Base-by-base conservation (phyloP, 2,888 invertebrate genomes). In the Dyspetes luteomarginatus region DNA sequence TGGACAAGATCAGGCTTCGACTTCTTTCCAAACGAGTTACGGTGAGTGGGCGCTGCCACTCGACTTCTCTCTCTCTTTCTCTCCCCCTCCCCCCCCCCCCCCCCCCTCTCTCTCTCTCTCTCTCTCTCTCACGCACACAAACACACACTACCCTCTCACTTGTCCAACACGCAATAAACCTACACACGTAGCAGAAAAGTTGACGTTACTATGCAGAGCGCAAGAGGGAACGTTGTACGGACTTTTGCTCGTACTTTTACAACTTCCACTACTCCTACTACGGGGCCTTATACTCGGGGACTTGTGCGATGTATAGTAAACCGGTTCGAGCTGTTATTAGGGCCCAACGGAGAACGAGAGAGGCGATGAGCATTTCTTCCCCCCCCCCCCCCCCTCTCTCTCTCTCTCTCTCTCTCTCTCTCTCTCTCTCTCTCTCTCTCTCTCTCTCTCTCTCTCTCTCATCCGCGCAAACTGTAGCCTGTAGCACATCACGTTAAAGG, bases 271-370 rank as follows among this genome's bases (percentile, higher is more conserved):
- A 26, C 19, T 28, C 28, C 36, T n/a, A 24, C 41, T 24, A 62
- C 43, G 5, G n/a, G n/a, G n/a, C 45, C 41, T 43, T 24, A 12
- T 43, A 24, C 62, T 28, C 26, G 48, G 45, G 28, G 71, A 50
- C 17, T 12, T 0, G 9, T 48, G n/a, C 19, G 56, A 19, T 9
- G n/a, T 48, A 41, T 68, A 62, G 45, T 55, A 78, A 76, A 79
- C 79, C 79, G 79, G 79, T 74, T 75, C 65, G 65, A 7, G 30
- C 50, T 52, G 68, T 79, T 64, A 64, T 73, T 78, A 68, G 58
- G 58, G 50, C 43, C 50, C 43, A 24, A 36, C 36, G 15, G 19
- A 17, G 60, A 15, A n/a, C 28, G 22, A 50, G 62, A 52, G 41
- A 26, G 62, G 12, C 64, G 64, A 74, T 69, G 64, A 79, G 72